Conservation (phyloP, 2,888 invertebrate species). For the Dendrolimus pini region DNA sequence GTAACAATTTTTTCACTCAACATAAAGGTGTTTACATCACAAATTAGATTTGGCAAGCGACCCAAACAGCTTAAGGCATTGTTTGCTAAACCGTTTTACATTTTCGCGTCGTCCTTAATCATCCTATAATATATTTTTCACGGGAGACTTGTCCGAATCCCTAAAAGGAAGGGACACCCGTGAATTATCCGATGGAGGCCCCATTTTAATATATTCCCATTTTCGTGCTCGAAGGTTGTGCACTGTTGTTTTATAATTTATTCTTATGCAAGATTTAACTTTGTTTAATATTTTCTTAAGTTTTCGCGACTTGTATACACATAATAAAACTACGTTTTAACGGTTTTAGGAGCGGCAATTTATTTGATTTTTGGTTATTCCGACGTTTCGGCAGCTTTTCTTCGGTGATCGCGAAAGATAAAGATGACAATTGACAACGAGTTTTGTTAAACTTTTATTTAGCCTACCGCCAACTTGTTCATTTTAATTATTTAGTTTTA, state of each 20-base stretch:
- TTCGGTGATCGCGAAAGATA: too few relatives aligned
- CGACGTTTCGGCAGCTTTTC: too few relatives aligned
- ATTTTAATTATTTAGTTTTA: too few relatives aligned
- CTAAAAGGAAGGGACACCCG: constrained; percentile 5
- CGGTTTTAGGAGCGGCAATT: too few relatives aligned
- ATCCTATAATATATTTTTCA: constrained; percentile 13
- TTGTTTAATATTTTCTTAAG: too few relatives aligned
- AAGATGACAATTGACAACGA: too few relatives aligned
- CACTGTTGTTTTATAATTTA: not conserved
- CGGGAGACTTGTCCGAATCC: constrained; percentile 9
- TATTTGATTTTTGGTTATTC: too few relatives aligned
- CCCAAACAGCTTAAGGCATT: constrained; percentile 14
- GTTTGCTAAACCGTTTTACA: constrained; percentile 11
- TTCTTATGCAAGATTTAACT: too few relatives aligned
- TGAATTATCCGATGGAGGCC: not conserved
- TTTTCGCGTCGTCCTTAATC: constrained; percentile 9
- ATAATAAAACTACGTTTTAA: too few relatives aligned
- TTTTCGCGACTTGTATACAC: too few relatives aligned
- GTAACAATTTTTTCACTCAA: constrained; percentile 4
- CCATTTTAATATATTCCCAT: not conserved
- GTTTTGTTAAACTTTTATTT: too few relatives aligned
- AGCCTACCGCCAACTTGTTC: too few relatives aligned
- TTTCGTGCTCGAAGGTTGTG: not conserved
- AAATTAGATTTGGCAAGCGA: constrained; percentile 15
- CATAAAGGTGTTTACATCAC: constrained; percentile 11